Conservation (phyloP, 2,888 invertebrate genomes). For the Nezara viridula region DNA sequence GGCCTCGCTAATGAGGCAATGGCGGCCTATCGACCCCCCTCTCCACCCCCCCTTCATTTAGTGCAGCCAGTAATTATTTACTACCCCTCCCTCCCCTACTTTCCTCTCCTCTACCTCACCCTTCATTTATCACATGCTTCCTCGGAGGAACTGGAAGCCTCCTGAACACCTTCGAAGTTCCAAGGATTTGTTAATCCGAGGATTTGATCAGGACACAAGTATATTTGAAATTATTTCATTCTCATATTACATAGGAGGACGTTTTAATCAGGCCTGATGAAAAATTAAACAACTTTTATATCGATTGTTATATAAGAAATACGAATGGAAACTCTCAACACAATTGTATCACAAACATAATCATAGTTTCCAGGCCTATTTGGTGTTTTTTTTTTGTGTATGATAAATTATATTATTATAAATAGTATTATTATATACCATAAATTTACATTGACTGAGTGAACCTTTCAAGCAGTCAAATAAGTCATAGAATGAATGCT, state of each 20-base stretch:
- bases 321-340: too few relatives aligned
- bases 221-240: not conserved
- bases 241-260: not conserved
- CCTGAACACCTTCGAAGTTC: not conserved
- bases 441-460: too few relatives aligned
- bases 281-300: too few relatives aligned
- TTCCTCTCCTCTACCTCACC: slow-evolving; percentile 52
- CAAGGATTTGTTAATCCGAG: not conserved
- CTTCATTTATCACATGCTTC: slow-evolving; percentile 36
- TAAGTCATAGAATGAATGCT: too few relatives aligned
- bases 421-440: too few relatives aligned
- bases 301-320: too few relatives aligned
- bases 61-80: slow-evolving; percentile 56
- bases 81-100: slow-evolving; percentile 49
- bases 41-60: slow-evolving; percentile 58
- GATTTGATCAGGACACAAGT: not conserved
- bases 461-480: too few relatives aligned
- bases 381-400: too few relatives aligned
- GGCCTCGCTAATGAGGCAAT: slow-evolving; percentile 58
- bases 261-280: too few relatives aligned
- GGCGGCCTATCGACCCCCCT: slow-evolving; percentile 63
- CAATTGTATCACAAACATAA: too few relatives aligned
- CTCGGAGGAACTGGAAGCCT: not conserved
- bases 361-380: too few relatives aligned
- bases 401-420: too few relatives aligned